Percentiles rank a stretch among this genome's conserved stretches.
These are phyloP conservation scores for Euura saliciscinereae DNA, from an alignment of 1,140 invertebrate species.

Conservation along the genomic window DNA sequence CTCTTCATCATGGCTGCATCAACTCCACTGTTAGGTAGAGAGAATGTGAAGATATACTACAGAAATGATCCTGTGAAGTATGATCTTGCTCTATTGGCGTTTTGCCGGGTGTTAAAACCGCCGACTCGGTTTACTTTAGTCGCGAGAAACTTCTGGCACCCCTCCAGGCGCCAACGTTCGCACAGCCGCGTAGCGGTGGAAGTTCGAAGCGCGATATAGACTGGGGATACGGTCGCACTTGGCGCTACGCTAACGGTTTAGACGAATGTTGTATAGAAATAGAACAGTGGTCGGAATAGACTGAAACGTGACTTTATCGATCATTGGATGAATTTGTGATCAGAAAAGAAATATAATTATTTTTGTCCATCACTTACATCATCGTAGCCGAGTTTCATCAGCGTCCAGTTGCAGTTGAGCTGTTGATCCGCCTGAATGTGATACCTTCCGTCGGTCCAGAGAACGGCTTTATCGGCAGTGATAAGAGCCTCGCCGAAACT, in stretches of 20 bases:
- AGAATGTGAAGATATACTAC: constrained; percentile 58
- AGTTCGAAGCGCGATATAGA: neutral
- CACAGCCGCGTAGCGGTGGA: neutral
- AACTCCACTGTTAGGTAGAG: constrained; percentile 48
- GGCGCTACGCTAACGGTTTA: no score
- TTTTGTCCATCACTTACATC: constrained; percentile 48
- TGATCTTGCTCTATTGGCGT: constrained; percentile 47
- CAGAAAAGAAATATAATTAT: no score
- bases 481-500: constrained; percentile 81
- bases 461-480: constrained; percentile 73
- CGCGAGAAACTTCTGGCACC: neutral
- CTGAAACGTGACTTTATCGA: no score
- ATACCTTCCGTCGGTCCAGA: constrained; percentile 93
- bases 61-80: constrained; percentile 65
- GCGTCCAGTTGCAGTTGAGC: constrained; percentile 80
- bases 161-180: neutral
- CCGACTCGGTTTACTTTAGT: neutral
- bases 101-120: neutral
- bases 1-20: constrained; percentile 61
- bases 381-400: constrained; percentile 73
- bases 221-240: no score
- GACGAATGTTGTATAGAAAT: no score
- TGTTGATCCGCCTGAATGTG: constrained; percentile 76
- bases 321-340: no score
- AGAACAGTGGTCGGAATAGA: no score